Evolutionary conservation across 1,140 invertebrate species (phyloP), one percentile per base, ranked within the genome.

Genomic region (Zaprionus kolodkinae): DNA sequence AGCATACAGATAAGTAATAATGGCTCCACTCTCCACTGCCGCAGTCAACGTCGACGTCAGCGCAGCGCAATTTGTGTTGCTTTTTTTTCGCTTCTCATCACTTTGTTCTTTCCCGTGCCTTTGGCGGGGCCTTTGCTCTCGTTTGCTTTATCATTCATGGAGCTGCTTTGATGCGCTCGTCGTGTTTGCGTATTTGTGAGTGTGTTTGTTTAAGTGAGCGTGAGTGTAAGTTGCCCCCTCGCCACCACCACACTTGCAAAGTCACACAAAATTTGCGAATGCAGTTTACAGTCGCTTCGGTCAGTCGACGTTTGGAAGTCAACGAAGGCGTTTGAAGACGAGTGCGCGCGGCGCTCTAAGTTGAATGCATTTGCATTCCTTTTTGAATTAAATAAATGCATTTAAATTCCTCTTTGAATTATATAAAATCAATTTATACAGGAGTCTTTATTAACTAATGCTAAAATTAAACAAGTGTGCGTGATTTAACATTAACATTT

Each of bases 121-220:
- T 79, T 78, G 65, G 77, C 68, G 76, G 66, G 70, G 84, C 57
- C 64, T 78, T 78, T 88, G 84, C 84, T 84, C 84, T 88, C 80
- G 76, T 88, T 88, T 78, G 79, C 70, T 83, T 88, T 78, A 88
- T 88, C 84, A 79, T 76, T 86, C 64, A 67, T 71, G 71, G 36
- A 68, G 56, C 63, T 66, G 65, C 45, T 75, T 76, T 74, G 38
- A 60, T 81, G 81, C 81, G 78, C 81, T 81, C 67, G 63, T 5
- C n/a, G 5, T 40, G 15, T n/a, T 45, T 45, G 40, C 52, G 43
- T 66, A 25, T 2, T 21, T 21, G 21, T 21, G 21, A 1, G 54
- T 77, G 63, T 59, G 60, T 54, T 40, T 11, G 45, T 50, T 5
- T 48, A 15, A 10, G 11, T 50, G 4, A 50, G 54, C 10, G 12